Base-by-base conservation (phyloP, 2,888 invertebrate species). In the Hemistola chrysoprasaria region DNA sequence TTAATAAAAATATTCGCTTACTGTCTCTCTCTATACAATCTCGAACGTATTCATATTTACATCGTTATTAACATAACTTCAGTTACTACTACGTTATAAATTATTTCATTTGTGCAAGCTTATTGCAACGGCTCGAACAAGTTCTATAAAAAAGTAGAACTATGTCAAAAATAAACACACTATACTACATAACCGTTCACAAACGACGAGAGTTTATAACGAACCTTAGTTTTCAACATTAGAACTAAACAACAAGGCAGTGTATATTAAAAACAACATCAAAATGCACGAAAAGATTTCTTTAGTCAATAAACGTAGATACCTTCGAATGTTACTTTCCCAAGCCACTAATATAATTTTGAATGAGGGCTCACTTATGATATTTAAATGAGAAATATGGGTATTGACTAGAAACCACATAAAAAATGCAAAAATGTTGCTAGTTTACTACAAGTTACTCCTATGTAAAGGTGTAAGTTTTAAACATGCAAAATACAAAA, bases 1-100 rank as follows among this genome's bases (percentile, higher is more conserved):
- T 73, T 56, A 67, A 77, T 72, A 81, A 84, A 85, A 84, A 84
- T 85, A 85, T 82, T 64, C 70, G 58, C 62, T 60, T 55, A 60
- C 40, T 39, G 50, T 64, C 71, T 84, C 79, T 85, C 81, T 83
- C 78, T 83, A 85, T 80, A 83, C 68, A 72, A 67, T 60, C 60
- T 62, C 58, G 64, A 51, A 48, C 59, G 62, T 78, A 83, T 83
- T 67, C 59, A 62, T 78, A 83, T 83, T 67, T 84, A 84, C 80
- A 82, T 38, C 43, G 33, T 53, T 79, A 81, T 78, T 66, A 83
- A 81, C 79, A 79, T 34, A 55, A 39, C 22, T 9, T 23, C 36
- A 46, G 53, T 36, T 23, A 42, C 46, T 50, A 41, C 40, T 39
- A 30, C 6, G 26, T 50, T 42, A 33, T 31, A 10, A 46, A 40